These are phyloP conservation scores for Sabellastarte sp. DNA, from an alignment of 2,888 invertebrate species.

Conservation along the genomic window DNA sequence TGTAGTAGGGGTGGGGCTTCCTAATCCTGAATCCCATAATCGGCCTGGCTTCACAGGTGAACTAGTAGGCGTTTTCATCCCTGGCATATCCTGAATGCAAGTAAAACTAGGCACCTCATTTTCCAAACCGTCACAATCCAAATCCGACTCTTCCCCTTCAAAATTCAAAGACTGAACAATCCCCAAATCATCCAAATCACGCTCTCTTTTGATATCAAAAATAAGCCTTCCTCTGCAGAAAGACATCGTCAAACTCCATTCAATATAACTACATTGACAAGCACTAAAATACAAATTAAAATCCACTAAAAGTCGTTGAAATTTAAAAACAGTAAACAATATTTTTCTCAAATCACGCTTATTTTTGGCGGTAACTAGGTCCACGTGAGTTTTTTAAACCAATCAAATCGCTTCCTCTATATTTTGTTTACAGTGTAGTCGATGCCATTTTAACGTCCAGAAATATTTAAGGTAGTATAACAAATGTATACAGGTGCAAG, in stretches of 20 bases:
- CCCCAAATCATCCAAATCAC: conserved; percentile 34
- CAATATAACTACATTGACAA: neutral
- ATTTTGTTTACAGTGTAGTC: too few relatives aligned
- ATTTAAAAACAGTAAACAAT: too few relatives aligned
- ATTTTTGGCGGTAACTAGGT: conserved; percentile 50
- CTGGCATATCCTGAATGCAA: conserved; percentile 6
- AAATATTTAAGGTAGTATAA: too few relatives aligned
- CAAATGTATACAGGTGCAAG: too few relatives aligned
- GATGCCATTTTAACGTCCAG: too few relatives aligned
- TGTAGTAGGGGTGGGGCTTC: conserved; percentile 9
- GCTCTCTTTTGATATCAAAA: conserved; percentile 39
- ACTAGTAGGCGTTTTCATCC: neutral
- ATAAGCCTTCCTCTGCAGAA: conserved; percentile 20
- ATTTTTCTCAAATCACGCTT: conserved; percentile 9
- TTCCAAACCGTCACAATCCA: too few relatives aligned
- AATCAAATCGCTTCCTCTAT: too few relatives aligned
- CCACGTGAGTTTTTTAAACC: conserved; percentile 38
- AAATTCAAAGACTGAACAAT: conserved; percentile 33
- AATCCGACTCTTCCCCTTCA: conserved; percentile 29
- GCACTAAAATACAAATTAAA: neutral
- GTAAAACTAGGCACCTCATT: too few relatives aligned
- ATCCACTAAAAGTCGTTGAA: neutral
- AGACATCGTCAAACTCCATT: conserved; percentile 9
- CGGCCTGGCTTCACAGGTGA: neutral
- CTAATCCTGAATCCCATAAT: conserved; percentile 10